Evolutionary conservation across 2,888 invertebrate species (phyloP).

Genomic region (Athalia cordata): DNA sequence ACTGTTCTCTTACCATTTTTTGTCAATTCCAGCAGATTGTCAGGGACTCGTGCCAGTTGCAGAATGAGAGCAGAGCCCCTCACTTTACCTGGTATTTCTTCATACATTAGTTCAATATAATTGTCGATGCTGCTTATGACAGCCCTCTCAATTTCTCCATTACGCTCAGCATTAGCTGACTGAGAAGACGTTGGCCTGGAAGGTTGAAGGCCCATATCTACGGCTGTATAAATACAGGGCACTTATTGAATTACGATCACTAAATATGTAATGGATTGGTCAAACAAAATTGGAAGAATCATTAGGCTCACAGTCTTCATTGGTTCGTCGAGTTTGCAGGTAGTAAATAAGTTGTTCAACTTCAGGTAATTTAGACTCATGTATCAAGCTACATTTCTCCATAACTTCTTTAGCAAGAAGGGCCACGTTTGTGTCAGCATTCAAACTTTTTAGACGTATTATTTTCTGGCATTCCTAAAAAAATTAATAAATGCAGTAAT

Average conservation of each 20-base stretch:
- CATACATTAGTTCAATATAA: slow-evolving; percentile 97
- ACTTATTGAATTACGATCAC: neutral
- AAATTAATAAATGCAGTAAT: slow-evolving; percentile 25
- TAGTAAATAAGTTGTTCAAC: slow-evolving; percentile 92
- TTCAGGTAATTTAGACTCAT: slow-evolving; percentile 86
- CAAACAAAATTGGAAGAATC: neutral
- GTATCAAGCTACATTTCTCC: slow-evolving; percentile 89
- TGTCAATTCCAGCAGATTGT: slow-evolving; percentile 94
- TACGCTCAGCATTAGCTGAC: slow-evolving; percentile 61
- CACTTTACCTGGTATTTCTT: slow-evolving; percentile 94
- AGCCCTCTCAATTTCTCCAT: slow-evolving; percentile 76
- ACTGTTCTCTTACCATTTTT: slow-evolving; percentile 85
- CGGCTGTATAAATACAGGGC: slow-evolving; percentile 42
- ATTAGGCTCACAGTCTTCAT: slow-evolving; percentile 65
- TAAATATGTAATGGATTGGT: neutral
- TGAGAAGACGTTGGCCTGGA: slow-evolving; percentile 68
- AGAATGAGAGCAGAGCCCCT: slow-evolving; percentile 93
- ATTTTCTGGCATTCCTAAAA: slow-evolving; percentile 86
- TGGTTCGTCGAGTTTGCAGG: slow-evolving; percentile 83
- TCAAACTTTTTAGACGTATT: slow-evolving; percentile 87
- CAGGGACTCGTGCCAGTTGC: slow-evolving; percentile 93
- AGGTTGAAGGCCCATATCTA: slow-evolving; percentile 59
- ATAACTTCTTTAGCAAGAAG: slow-evolving; percentile 89
- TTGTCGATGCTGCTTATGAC: slow-evolving; percentile 91
- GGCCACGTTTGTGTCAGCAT: slow-evolving; percentile 86